Percentiles rank a stretch among this genome's conserved stretches.
Conservation (phyloP, 2,888 invertebrate genomes). For the Dicranocentrus wangi region DNA sequence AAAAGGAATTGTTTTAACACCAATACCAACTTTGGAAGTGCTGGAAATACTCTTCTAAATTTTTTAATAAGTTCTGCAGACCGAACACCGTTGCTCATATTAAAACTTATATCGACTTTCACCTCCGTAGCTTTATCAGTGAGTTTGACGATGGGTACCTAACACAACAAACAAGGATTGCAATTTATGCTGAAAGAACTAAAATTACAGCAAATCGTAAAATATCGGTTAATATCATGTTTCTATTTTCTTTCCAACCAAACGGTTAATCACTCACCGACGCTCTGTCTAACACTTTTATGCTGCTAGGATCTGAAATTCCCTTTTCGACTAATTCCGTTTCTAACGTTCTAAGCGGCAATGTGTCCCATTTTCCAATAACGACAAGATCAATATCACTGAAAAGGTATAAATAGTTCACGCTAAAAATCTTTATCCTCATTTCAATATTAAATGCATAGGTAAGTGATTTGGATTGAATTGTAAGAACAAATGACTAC, state of each 20-base stretch:
- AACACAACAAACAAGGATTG: constrained; percentile 33
- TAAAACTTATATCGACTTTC: constrained; percentile 99
- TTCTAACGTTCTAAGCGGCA: constrained; percentile 93
- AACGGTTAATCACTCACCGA: constrained; percentile 84
- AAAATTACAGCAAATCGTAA: constrained; percentile 5
- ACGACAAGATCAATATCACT: constrained; percentile 86
- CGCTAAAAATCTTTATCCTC: too few relatives aligned
- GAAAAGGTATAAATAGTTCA: too few relatives aligned
- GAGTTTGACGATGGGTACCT: constrained; percentile 97
- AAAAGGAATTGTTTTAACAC: constrained; percentile 98
- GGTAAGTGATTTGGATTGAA: too few relatives aligned
- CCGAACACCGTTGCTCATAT: constrained; percentile 97
- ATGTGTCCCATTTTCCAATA: constrained; percentile 87
- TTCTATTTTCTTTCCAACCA: too few relatives aligned
- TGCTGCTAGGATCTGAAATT: constrained; percentile 90
- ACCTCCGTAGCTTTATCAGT: constrained; percentile 90
- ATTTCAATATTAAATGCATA: too few relatives aligned
- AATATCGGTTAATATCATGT: too few relatives aligned
- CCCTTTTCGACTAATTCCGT: constrained; percentile 90
- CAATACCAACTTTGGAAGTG: constrained; percentile 93
- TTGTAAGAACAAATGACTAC: too few relatives aligned
- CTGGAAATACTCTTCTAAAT: constrained; percentile 90
- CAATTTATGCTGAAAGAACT: neutral
- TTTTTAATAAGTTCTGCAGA: constrained; percentile 96
- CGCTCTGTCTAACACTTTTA: constrained; percentile 97